Base-by-base conservation (phyloP, 2,888 invertebrate genomes). In the Furcula furcula region DNA sequence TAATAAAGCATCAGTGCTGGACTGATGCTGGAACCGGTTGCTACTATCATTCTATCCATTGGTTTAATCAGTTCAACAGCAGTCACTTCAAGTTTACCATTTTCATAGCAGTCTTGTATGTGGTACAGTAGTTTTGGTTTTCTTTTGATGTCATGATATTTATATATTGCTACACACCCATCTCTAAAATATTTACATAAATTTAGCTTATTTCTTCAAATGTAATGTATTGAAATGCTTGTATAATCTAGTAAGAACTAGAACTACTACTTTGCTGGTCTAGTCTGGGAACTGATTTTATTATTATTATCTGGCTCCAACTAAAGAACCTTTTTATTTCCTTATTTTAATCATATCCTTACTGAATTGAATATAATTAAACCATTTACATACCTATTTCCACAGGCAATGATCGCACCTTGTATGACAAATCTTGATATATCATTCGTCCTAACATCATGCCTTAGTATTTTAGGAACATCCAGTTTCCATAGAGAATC, bases 381-480 rank as follows among this genome's bases (percentile, higher is more conserved):
- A n/a, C n/a, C n/a, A n/a, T n/a, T n/a, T 21, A 34, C 54, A 42
- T 53, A 88, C 88, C 88, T 86, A 58, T 87, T 88, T 32, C 85
- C 88, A 71, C 85, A 86, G 28, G 73, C 64, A 29, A 88, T 52
- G 1, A 73, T 18, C 43, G 72, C 58, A 30, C 73, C 63, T 53
- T 65, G 80, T 2, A 80, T 34, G 4, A 80, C 45, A 68, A 88
- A 88, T 70, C 85, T 71, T 32, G 86, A 82, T 43, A 88, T 77
- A 50, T 88, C 88, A 75, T 85, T 80, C 10, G 84, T 88, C 20
- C 86, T 66, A 21, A 79, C 63, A 60, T 84, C 87, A 59, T 66
- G 42, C 40, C 82, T 66, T 29, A 47, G 43, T 4, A 78, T 58
- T 38, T 52, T 76, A 2, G 86, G 86, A 5, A 85, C 79, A 27